Conservation (phyloP, 2,888 invertebrate genomes). For the Scaptomyza parva region DNA sequence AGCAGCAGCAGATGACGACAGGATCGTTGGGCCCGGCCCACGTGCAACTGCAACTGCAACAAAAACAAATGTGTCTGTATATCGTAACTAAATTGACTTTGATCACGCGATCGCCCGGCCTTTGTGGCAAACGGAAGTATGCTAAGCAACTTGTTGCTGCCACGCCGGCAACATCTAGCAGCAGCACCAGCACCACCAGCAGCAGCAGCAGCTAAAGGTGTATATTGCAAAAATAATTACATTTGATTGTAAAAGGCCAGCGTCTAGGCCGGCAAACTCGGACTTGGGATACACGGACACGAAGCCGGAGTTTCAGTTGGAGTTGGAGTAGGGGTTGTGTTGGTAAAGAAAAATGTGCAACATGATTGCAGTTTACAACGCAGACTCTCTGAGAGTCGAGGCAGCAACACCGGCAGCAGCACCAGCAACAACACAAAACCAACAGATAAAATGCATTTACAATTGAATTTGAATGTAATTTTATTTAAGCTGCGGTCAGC, state of each 20-base stretch:
- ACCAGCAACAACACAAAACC: conserved; percentile 67
- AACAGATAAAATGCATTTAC: conserved; percentile 83
- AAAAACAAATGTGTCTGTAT: conserved; percentile 81
- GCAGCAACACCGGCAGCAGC: conserved; percentile 46
- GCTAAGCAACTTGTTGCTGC: conserved; percentile 82
- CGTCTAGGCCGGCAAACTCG: conserved; percentile 58
- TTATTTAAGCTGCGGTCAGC: conserved; percentile 82
- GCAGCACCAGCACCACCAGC: conserved; percentile 24
- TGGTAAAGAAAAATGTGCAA: conserved; percentile 82
- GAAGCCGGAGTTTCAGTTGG: conserved; percentile 12
- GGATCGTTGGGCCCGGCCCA: conserved; percentile 77
- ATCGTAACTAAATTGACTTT: conserved; percentile 84
- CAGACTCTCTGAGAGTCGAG: conserved; percentile 38
- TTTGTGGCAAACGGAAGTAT: conserved; percentile 82
- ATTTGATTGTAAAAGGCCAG: conserved; percentile 82
- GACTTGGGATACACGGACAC: conserved; percentile 16
- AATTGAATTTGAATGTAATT: conserved; percentile 84
- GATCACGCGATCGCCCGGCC: conserved; percentile 83
- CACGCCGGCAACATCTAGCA: conserved; percentile 61
- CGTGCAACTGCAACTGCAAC: conserved; percentile 65
- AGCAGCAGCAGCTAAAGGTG: conserved; percentile 72
- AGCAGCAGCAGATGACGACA: conserved; percentile 76
- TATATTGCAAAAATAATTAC: conserved; percentile 81
- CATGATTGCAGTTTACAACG: conserved; percentile 82
- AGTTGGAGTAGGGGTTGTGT: conserved; percentile 40